Conservation (phyloP, 2,797 vertebrate genomes). For the Sandelia bainsii region DNA sequence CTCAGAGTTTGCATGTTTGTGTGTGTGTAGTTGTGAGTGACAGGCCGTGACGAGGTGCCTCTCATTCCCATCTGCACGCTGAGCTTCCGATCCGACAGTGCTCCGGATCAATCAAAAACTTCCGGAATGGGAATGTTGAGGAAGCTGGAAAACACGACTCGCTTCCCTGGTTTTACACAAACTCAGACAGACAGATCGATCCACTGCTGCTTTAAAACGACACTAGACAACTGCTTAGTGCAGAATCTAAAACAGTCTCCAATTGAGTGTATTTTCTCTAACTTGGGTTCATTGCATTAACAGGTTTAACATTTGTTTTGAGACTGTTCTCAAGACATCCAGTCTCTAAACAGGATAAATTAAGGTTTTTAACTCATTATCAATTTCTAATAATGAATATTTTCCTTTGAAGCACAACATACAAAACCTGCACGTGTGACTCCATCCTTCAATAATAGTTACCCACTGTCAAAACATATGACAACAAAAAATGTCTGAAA, state of each 20-base stretch:
- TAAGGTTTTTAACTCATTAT: too few relatives aligned
- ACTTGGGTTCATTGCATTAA: conserved; percentile 11
- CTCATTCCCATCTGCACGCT: conserved; percentile 69
- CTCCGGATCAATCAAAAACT: conserved; percentile 76
- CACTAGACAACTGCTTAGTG: conserved; percentile 28
- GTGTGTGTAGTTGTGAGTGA: conserved; percentile 63
- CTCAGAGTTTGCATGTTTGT: conserved; percentile 52
- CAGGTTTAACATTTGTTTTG: neutral
- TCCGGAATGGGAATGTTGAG: conserved; percentile 72
- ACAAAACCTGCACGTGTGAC: too few relatives aligned
- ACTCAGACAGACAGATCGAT: conserved; percentile 60
- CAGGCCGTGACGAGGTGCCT: conserved; percentile 75
- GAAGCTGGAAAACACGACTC: conserved; percentile 74
- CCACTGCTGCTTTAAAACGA: conserved; percentile 41
- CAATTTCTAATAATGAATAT: too few relatives aligned
- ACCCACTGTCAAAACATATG: too few relatives aligned
- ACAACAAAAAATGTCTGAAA: too few relatives aligned
- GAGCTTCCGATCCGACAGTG: conserved; percentile 67
- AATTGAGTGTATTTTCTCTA: conserved; percentile 7
- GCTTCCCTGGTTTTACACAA: conserved; percentile 73
- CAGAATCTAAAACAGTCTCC: conserved; percentile 50
- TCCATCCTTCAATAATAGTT: too few relatives aligned
- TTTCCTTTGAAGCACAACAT: too few relatives aligned
- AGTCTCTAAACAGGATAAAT: neutral
- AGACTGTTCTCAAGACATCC: neutral